A percentile compares a stretch with the other conserved stretches of the same genome.
These are phyloP conservation scores for Listronotus bonariensis DNA, from an alignment of 1,140 invertebrate species.

Conservation along the genomic window DNA sequence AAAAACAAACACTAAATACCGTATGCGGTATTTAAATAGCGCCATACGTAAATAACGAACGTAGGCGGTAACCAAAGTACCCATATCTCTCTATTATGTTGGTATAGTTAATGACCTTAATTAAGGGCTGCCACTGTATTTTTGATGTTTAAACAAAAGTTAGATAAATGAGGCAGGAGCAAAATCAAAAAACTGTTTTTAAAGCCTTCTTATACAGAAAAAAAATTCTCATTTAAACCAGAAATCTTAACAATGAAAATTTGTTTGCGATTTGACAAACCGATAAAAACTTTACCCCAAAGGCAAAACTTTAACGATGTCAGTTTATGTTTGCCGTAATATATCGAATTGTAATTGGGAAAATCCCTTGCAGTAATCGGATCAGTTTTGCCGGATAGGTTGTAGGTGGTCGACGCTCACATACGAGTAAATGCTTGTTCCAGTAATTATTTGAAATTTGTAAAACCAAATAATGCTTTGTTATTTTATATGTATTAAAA, in stretches of 20 bases:
- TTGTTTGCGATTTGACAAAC: constrained; percentile 9
- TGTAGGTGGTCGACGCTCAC: constrained; percentile 15
- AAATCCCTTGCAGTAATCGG: constrained; percentile 18
- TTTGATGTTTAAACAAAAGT: too few species aligned
- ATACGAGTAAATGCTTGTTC: constrained; percentile 13
- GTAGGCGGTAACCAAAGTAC: too few species aligned
- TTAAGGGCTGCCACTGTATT: too few species aligned
- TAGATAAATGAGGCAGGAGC: too few species aligned
- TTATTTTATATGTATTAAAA: constrained; percentile 8
- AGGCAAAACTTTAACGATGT: constrained; percentile 15
- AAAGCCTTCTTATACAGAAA: too few species aligned
- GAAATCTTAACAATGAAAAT: background rate
- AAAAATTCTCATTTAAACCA: background rate
- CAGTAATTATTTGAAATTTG: constrained; percentile 20
- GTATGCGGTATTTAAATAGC: too few species aligned
- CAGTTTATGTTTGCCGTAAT: constrained; percentile 19
- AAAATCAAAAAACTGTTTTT: too few species aligned
- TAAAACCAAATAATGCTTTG: constrained; percentile 16
- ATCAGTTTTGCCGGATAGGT: constrained; percentile 14
- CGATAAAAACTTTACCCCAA: background rate
- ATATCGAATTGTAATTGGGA: constrained; percentile 23
- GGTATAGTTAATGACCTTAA: too few species aligned
- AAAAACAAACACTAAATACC: too few species aligned
- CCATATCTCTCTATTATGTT: too few species aligned
- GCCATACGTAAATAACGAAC: too few species aligned